Percentiles rank a stretch among this genome's conserved stretches.
These are phyloP conservation scores for Paratilapia polleni DNA, from an alignment of 2,113 vertebrate species.

Conservation along the genomic window DNA sequence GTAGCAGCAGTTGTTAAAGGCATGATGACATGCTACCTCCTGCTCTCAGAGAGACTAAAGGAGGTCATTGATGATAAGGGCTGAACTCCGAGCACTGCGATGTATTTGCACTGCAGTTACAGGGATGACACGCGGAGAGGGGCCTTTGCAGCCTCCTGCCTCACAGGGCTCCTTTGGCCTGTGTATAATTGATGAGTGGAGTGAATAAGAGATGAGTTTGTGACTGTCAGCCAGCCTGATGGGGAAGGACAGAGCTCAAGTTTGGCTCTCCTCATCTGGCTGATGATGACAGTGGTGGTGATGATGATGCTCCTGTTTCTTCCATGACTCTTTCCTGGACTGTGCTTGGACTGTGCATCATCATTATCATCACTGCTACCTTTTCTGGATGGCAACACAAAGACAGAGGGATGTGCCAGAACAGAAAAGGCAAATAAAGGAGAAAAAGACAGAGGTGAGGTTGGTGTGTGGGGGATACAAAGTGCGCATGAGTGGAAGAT, in stretches of 20 bases:
- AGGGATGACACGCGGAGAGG: slow-evolving; percentile 29
- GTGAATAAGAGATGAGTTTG: slow-evolving; percentile 78
- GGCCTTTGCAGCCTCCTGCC: slow-evolving; percentile 58
- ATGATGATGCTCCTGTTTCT: slow-evolving; percentile 43
- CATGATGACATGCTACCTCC: slow-evolving; percentile 60
- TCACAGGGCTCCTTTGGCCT: slow-evolving; percentile 77
- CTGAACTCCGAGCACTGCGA: slow-evolving; percentile 13
- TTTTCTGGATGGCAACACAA: slow-evolving; percentile 47
- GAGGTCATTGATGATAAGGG: slow-evolving; percentile 36
- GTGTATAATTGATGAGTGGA: slow-evolving; percentile 78
- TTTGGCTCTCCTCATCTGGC: slow-evolving; percentile 73
- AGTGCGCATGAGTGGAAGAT: slow-evolving; percentile 28
- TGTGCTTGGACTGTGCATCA: slow-evolving; percentile 13
- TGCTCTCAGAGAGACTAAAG: slow-evolving; percentile 49
- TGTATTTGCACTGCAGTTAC: slow-evolving; percentile 27
- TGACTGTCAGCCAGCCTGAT: slow-evolving; percentile 75
- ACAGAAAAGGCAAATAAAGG: neutral
- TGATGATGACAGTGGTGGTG: slow-evolving; percentile 63
- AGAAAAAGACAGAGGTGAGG: neutral
- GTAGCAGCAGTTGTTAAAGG: slow-evolving; percentile 37
- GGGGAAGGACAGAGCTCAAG: slow-evolving; percentile 73
- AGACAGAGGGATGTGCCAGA: slow-evolving; percentile 13
- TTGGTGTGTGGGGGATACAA: slow-evolving; percentile 1
- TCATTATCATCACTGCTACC: slow-evolving; percentile 30
- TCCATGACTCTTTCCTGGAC: slow-evolving; percentile 27